These are phyloP conservation scores for Seriola aureovittata DNA, from an alignment of 2,113 vertebrate species.

Conservation along the genomic window DNA sequence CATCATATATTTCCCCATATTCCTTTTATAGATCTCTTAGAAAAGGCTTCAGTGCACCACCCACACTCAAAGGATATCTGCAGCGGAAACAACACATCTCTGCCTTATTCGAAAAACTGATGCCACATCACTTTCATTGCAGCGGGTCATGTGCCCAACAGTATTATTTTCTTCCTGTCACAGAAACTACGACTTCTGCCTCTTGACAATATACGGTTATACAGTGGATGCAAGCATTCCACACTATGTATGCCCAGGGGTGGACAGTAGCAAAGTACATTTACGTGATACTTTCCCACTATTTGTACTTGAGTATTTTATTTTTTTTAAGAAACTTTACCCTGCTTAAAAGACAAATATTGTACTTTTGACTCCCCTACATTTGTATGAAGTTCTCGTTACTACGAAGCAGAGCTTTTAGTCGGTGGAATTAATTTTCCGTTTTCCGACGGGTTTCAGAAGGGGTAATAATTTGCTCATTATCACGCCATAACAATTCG, in stretches of 20 bases:
- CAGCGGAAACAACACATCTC: slow-evolving; percentile 40
- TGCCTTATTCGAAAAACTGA: slow-evolving; percentile 25
- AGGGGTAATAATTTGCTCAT: too few relatives aligned
- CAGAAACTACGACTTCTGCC: slow-evolving; percentile 15
- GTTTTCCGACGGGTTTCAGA: too few relatives aligned
- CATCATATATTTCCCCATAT: slow-evolving; percentile 29
- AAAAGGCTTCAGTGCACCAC: slow-evolving; percentile 36
- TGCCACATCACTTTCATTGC: slow-evolving; percentile 42
- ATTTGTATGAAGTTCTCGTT: too few relatives aligned
- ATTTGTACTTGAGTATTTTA: too few relatives aligned
- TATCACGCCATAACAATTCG: too few relatives aligned
- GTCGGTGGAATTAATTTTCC: too few relatives aligned
- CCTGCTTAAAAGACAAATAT: too few relatives aligned
- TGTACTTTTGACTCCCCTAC: too few relatives aligned
- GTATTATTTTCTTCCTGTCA: slow-evolving; percentile 16
- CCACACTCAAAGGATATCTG: slow-evolving; percentile 23
- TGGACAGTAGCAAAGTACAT: too few relatives aligned
- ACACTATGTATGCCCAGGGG: neutral
- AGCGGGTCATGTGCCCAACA: slow-evolving; percentile 20
- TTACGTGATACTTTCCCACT: too few relatives aligned
- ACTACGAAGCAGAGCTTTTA: too few relatives aligned
- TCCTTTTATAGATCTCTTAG: slow-evolving; percentile 33
- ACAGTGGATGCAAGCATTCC: slow-evolving; percentile 1
- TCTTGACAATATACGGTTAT: slow-evolving; percentile 4
- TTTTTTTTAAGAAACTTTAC: too few relatives aligned